Evolutionary conservation across 2,113 vertebrate genomes (phyloP), one percentile per base, ranked within the genome.

Genomic region (Bubalus kerabau): DNA sequence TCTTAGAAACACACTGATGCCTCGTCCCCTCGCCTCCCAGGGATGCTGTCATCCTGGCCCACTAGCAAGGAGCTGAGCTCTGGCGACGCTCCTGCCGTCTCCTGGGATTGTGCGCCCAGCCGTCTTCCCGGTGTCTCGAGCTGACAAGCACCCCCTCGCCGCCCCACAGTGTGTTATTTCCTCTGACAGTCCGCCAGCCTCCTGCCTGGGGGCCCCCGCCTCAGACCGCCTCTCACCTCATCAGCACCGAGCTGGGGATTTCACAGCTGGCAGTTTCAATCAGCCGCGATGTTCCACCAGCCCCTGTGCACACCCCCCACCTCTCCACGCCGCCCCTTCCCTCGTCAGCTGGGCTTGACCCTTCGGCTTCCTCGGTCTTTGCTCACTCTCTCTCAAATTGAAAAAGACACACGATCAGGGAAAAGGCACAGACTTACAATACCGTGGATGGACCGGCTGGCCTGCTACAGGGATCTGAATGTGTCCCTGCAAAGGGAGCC

Each of bases 181-280:
- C 97, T 97, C 60, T 98, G 98, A 97, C 98, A 97, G 95, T 2
- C 95, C 62, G 85, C 54, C 88, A 62, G 36, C 97, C 97, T 97
- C 97, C 71, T 12, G 48, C 43, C 26, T 26, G 21, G 3, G 28
- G 50, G 93, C 87, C 98, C 94, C 95, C 95, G 19, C 97, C 80
- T 83, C 96, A 14, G 26, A 94, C 92, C 78, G 43, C 90, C 97
- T 92, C 97, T 98, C 96, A 91, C 98, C 97, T 96, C 93, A 97
- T 98, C 98, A 95, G 92, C 13, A 4, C 98, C 0, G 76, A 67
- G 90, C 1, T 28, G 97, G 97, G 87, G 88, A 95, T 98, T 97
- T 98, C 96, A 97, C 96, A 97, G 98, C 98, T 96, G 98, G 98
- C 96, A 96, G 97, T 98, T 96, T 93, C 98, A 4, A 48, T 97